phyloP scores from a whole-genome alignment of 30 jellyfish, hydroid and myxozoan species.

The Pseudorhiza aurosa region DNA sequence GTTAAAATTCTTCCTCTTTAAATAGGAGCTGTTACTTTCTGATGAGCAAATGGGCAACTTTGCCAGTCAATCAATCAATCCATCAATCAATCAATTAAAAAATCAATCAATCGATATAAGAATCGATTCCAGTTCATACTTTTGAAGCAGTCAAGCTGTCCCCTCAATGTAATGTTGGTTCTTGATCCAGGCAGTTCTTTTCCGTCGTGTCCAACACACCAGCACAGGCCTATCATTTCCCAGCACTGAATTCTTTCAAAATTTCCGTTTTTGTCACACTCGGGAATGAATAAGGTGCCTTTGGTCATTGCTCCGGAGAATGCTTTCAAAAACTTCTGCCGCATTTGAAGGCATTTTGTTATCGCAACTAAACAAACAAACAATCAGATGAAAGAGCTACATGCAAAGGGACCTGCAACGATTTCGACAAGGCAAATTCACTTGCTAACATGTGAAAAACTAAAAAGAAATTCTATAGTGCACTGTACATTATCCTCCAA shows the following conservation, averaged over 20 bases:
- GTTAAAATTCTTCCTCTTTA: too few relatives aligned
- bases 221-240: constrained; percentile 70
- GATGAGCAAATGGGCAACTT: too few relatives aligned
- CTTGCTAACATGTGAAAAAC: too few relatives aligned
- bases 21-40: too few relatives aligned
- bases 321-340: constrained; percentile 11
- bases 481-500: not conserved
- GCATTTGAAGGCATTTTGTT: constrained; percentile 35
- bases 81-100: not conserved
- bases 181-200: constrained; percentile 79
- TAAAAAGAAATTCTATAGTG: not conserved
- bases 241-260: constrained; percentile 77
- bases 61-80: not conserved
- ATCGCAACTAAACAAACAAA: constrained; percentile 1
- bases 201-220: constrained; percentile 93
- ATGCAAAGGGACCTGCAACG: too few relatives aligned
- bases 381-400: too few relatives aligned
- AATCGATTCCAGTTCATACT: constrained; percentile 18
- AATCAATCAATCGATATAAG: not conserved
- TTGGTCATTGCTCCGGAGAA: not conserved
- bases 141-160: constrained; percentile 68
- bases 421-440: too few relatives aligned
- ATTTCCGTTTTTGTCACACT: constrained; percentile 75
- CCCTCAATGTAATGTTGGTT: constrained; percentile 37
- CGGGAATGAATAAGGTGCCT: constrained; percentile 47